Evolutionary conservation across 2,113 vertebrate genomes (phyloP), one percentile per base, ranked within the genome.

Genomic region (Uria aalge): DNA sequence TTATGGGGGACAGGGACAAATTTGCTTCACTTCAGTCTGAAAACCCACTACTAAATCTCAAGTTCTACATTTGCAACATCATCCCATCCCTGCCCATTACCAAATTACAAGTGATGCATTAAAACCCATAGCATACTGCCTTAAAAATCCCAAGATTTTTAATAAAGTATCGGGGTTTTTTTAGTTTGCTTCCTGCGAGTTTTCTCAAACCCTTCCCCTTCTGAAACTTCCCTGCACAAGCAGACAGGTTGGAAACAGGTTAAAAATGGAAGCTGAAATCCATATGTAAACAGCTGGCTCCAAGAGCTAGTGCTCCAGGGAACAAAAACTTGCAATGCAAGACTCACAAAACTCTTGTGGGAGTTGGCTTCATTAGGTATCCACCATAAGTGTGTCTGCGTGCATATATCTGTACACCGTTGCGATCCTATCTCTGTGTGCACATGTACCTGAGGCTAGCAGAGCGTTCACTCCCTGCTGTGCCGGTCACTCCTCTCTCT

Each of bases 221-320:
- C 41, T 81, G 72, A 92, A 92, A 71, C 59, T 63, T 92, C 47
- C 43, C 8, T 63, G 50, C 7, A 34, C 14, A 83, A 71, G 27
- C 85, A 80, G 79, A 52, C 64, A 93, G 72, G 43, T 83, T 93
- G 78, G 69, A 96, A 94, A 60, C 29, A 88, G 40, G 40, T 72
- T 94, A 64, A 85, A 88, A 95, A 87, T 85, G 60, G 69, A 81
- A 95, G 57, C 36, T 57, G 69, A 95, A 84, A 81, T 84, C 53
- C 73, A 24, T 72, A 63, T 60, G 85, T 91, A 92, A 96, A 92
- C 55, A 86, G 21, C 72, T 90, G 79, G 48, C 68, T 81, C 72
- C 64, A 48, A 56, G 69, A 94, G 15, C 19, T 91, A 21, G 4
- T 81, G 80, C 85, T 94, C 48, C 78, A 89, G 86, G 88, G 86